Conservation (phyloP, 2,888 invertebrate species). For the Lysandra bellargus region DNA sequence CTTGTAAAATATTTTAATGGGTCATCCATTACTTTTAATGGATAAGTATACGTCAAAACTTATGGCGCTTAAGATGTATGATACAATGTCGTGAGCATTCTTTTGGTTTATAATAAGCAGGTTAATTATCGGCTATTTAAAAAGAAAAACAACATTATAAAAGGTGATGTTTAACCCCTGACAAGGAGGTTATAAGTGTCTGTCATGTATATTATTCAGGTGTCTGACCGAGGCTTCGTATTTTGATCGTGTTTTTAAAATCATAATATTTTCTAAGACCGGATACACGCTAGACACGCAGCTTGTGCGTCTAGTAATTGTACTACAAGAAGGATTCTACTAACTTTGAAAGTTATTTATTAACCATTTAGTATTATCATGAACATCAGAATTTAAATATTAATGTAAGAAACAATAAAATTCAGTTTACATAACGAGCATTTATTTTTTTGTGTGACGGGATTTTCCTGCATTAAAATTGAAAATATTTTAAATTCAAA, state of each 20-base stretch:
- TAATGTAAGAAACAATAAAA: background rate
- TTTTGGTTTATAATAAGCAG: background rate
- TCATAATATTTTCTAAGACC: too few relatives aligned
- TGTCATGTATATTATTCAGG: too few relatives aligned
- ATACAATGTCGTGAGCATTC: background rate
- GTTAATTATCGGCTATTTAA: background rate
- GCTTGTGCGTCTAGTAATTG: background rate
- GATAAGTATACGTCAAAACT: background rate
- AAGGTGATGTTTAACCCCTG: background rate
- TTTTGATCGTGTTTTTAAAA: too few relatives aligned
- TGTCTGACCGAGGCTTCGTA: too few relatives aligned
- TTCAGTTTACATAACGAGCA: too few relatives aligned
- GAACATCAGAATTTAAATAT: background rate
- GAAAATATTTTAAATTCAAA: background rate
- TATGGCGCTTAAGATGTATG: background rate
- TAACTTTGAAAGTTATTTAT: background rate
- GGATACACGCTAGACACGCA: too few relatives aligned
- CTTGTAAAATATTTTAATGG: slow-evolving; percentile 8
- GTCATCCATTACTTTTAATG: slow-evolving; percentile 15
- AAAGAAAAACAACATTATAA: background rate
- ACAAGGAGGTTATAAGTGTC: too few relatives aligned
- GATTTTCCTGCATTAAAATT: background rate
- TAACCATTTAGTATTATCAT: background rate
- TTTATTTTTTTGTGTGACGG: background rate
- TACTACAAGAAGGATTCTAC: background rate